These are phyloP conservation scores for Plumapathes pennacea DNA, from an alignment of 92 coral and sea anemone genomes.

Conservation along the genomic window DNA sequence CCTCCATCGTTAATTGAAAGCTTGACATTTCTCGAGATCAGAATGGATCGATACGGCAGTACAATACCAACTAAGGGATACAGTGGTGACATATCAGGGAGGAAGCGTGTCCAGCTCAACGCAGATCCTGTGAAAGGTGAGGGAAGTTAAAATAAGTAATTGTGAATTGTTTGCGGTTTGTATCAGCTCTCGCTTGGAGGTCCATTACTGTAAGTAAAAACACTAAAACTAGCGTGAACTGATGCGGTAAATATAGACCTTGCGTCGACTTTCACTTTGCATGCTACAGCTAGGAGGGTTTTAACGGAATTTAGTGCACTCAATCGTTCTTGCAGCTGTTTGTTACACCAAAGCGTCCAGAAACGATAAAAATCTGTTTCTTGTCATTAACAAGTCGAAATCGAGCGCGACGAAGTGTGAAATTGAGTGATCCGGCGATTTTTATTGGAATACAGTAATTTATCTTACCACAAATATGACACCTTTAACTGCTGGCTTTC, in stretches of 20 bases:
- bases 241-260: not conserved
- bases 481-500: too few relatives aligned
- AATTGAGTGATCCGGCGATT: too few relatives aligned
- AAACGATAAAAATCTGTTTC: too few relatives aligned
- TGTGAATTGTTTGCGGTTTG: not conserved
- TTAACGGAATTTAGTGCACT: not conserved
- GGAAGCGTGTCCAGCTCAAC: slow-evolving; percentile 74
- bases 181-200: not conserved
- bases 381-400: too few relatives aligned
- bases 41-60: slow-evolving; percentile 75
- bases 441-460: too few relatives aligned
- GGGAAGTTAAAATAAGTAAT: not conserved
- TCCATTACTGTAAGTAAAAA: not conserved
- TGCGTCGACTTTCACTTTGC: not conserved
- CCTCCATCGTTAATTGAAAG: slow-evolving; percentile 7
- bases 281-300: not conserved
- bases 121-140: slow-evolving; percentile 70
- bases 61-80: slow-evolving; percentile 57
- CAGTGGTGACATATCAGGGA: slow-evolving; percentile 59
- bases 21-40: too few relatives aligned
- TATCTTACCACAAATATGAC: too few relatives aligned
- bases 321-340: not conserved
- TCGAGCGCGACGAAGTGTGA: too few relatives aligned
- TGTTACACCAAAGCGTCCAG: too few relatives aligned
- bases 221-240: not conserved